Evolutionary conservation across 2,888 invertebrate species (phyloP).

Genomic region (Tipula unca): DNA sequence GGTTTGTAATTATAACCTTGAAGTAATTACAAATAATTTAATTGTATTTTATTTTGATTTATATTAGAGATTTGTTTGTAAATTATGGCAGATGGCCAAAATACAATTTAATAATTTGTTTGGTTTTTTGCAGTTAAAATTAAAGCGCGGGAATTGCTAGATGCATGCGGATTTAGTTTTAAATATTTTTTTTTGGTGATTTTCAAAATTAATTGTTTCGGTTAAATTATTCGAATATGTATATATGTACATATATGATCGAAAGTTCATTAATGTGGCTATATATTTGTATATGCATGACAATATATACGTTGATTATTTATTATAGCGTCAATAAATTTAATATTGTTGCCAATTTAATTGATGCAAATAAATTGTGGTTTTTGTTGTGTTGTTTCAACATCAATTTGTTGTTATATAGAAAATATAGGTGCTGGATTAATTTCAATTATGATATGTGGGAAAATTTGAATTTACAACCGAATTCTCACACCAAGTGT

Average conservation of each 20-base stretch:
- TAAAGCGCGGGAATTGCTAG: neutral
- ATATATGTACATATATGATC: no score
- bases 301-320: neutral
- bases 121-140: neutral
- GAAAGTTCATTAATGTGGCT: neutral
- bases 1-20: neutral
- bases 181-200: no score
- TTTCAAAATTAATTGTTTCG: neutral
- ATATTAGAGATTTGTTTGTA: neutral
- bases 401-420: neutral
- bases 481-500: neutral
- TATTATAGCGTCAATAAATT: neutral
- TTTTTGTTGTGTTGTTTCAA: neutral
- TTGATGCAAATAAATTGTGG: neutral
- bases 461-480: neutral
- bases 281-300: neutral
- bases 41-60: neutral
- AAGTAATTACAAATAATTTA: neutral
- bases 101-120: neutral
- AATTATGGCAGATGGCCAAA: neutral
- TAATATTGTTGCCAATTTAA: neutral
- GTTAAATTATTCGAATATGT: neutral
- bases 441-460: neutral
- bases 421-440: neutral
- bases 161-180: neutral